phyloP scores from a whole-genome alignment of 2,113 vertebrate species.

The Aepyceros melampus region DNA sequence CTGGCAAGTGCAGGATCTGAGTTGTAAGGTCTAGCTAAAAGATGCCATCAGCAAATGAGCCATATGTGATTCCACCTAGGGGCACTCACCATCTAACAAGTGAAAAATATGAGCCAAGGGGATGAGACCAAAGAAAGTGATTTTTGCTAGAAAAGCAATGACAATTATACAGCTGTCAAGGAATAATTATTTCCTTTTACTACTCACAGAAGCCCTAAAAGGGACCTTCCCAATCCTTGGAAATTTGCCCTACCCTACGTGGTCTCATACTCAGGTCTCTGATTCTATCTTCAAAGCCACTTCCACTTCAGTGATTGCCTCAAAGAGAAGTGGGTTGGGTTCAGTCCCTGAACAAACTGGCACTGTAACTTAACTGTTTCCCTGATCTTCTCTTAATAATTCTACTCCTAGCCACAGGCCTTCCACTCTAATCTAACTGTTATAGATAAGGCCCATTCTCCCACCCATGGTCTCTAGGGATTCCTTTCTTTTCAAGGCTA shows the following conservation, averaged over 20 bases:
- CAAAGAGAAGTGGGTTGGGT: background rate
- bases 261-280: background rate
- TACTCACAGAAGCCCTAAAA: background rate
- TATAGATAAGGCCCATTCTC: background rate
- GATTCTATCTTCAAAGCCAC: background rate
- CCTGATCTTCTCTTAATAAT: background rate
- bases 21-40: background rate
- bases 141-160: background rate
- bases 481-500: constrained; percentile 10
- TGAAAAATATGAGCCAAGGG: background rate
- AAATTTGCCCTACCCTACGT: background rate
- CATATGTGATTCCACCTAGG: background rate
- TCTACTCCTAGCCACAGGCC: background rate
- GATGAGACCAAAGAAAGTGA: background rate
- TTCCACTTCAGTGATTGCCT: background rate
- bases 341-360: background rate
- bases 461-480: background rate
- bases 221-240: background rate
- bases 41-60: background rate
- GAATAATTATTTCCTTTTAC: background rate
- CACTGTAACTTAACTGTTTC: background rate
- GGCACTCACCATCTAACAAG: background rate
- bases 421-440: background rate
- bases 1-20: background rate
- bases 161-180: background rate